A percentile compares a stretch with the other conserved stretches of the same genome.
These are phyloP conservation scores for Shargacucullia verbasci DNA, from an alignment of 2,888 invertebrate species.

Conservation along the genomic window DNA sequence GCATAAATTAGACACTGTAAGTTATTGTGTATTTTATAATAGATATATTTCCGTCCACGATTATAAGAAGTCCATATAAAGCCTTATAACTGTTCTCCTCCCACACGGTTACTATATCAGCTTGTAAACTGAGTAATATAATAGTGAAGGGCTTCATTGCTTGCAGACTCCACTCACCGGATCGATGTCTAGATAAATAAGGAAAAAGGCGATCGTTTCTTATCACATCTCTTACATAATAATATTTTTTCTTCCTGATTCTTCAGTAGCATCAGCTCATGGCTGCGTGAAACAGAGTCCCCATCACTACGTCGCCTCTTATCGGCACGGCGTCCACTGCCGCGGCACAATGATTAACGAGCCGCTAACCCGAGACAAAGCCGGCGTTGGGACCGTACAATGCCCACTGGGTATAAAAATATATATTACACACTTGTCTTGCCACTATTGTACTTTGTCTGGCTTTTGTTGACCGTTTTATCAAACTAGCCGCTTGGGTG, in stretches of 20 bases:
- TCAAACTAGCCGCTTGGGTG: slow-evolving; percentile 52
- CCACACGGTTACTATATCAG: slow-evolving; percentile 2
- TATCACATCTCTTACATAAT: slow-evolving; percentile 36
- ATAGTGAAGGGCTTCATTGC: slow-evolving; percentile 14
- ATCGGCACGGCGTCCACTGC: slow-evolving; percentile 66
- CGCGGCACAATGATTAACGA: slow-evolving; percentile 75
- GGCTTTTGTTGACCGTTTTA: slow-evolving; percentile 61
- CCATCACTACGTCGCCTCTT: slow-evolving; percentile 58
- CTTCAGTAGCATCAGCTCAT: slow-evolving; percentile 27
- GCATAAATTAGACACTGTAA: too few species aligned
- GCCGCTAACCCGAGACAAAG: slow-evolving; percentile 67
- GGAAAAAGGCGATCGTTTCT: slow-evolving; percentile 36
- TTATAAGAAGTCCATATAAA: neutral
- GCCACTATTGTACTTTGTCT: slow-evolving; percentile 65
- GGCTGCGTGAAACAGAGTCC: slow-evolving; percentile 35
- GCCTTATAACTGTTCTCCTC: neutral
- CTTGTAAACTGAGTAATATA: too few species aligned
- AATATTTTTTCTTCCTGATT: slow-evolving; percentile 40
- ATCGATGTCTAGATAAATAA: slow-evolving; percentile 35
- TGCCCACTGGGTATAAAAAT: slow-evolving; percentile 57
- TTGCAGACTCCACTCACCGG: slow-evolving; percentile 22
- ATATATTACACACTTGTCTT: slow-evolving; percentile 67
- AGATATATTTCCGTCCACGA: neutral
- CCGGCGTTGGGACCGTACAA: slow-evolving; percentile 60
- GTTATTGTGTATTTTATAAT: neutral